Percentiles rank a stretch among this genome's conserved stretches.
Evolutionary conservation across 53 echinoderm and acorn worm species (phyloP).

Genomic region (Patiria pectinifera): DNA sequence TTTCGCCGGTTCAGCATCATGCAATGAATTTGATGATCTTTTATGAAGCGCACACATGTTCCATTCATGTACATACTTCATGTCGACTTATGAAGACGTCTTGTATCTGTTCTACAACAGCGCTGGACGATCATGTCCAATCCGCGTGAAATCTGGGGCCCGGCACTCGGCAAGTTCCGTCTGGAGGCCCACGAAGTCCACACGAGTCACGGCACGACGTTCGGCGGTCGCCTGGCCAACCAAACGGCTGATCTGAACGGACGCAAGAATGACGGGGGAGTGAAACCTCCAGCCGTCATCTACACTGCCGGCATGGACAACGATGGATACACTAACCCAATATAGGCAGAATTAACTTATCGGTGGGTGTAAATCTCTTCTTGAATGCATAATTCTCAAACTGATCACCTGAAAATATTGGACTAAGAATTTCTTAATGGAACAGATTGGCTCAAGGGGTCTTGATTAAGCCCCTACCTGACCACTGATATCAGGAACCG

Average conservation of each 20-base stretch:
- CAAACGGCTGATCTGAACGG: not conserved
- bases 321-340: not conserved
- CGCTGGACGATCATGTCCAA: slow-evolving; percentile 53
- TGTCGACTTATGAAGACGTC: too few relatives aligned
- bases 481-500: too few relatives aligned
- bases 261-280: not conserved
- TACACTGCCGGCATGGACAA: slow-evolving; percentile 36
- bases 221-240: slow-evolving; percentile 70
- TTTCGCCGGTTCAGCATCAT: too few relatives aligned
- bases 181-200: slow-evolving; percentile 72
- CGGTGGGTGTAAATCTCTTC: not conserved
- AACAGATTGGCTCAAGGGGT: too few relatives aligned
- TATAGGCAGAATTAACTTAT: not conserved
- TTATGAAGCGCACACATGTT: too few relatives aligned
- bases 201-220: slow-evolving; percentile 67
- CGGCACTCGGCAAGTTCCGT: slow-evolving; percentile 74
- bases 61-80: too few relatives aligned
- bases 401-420: too few relatives aligned
- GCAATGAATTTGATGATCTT: too few relatives aligned
- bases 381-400: not conserved
- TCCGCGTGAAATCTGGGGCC: slow-evolving; percentile 74
- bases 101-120: not conserved
- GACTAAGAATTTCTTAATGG: too few relatives aligned
- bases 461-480: too few relatives aligned
- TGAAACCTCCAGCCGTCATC: slow-evolving; percentile 36